These are phyloP conservation scores for Sebastes nivosus DNA, from an alignment of 2,797 vertebrate genomes.

Conservation along the genomic window DNA sequence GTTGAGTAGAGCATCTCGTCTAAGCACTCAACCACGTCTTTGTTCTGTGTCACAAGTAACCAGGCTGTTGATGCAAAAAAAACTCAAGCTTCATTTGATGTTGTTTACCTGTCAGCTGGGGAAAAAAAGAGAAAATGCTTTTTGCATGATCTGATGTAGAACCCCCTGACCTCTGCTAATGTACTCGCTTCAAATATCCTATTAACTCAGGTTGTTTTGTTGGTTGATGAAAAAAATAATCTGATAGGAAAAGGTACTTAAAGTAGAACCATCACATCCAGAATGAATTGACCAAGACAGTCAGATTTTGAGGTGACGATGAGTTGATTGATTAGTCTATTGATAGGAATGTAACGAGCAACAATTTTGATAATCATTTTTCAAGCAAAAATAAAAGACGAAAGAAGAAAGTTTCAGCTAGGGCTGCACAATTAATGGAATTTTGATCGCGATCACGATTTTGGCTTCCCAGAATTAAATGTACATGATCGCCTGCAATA, in stretches of 20 bases:
- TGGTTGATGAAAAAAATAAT: neutral
- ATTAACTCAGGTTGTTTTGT: neutral
- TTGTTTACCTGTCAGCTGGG: neutral
- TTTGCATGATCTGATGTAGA: neutral
- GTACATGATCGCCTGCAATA: no score
- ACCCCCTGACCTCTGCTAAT: neutral
- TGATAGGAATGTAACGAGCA: neutral
- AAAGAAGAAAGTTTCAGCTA: no score
- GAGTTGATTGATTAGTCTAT: neutral
- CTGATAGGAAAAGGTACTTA: neutral
- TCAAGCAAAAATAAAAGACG: neutral
- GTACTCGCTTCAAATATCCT: neutral
- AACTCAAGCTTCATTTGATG: neutral
- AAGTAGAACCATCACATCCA: neutral
- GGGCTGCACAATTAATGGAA: no score
- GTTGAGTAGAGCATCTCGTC: slow-evolving; percentile 4
- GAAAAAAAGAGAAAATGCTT: neutral
- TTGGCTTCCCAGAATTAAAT: no score
- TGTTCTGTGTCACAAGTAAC: neutral
- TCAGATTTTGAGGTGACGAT: neutral
- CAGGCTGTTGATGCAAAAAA: neutral
- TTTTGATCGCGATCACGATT: no score
- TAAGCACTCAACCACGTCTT: neutral
- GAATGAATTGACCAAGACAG: neutral
- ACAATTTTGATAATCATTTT: neutral